phyloP scores from a whole-genome alignment of 2,797 vertebrate species.

The Lepus oiostolus region DNA sequence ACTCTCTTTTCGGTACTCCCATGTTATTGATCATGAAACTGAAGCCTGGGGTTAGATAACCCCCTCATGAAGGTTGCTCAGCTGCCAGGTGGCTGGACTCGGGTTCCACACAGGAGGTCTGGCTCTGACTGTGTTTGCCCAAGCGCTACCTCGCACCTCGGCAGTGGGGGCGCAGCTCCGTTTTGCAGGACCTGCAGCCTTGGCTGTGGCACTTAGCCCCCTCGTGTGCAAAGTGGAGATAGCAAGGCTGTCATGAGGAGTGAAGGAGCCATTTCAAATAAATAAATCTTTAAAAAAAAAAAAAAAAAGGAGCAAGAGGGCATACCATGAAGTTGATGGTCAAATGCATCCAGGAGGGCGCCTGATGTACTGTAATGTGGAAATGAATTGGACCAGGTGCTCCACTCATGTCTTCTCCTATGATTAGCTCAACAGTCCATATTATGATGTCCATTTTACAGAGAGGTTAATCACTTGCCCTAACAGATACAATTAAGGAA shows the following conservation, averaged over 20 bases:
- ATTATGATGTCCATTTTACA: not conserved
- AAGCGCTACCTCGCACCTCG: not conserved
- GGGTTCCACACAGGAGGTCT: not conserved
- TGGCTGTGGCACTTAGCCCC: not conserved
- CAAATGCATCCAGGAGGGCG: not conserved
- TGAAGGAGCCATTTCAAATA: not conserved
- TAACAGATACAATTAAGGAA: not conserved
- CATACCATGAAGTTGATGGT: rapidly evolving
- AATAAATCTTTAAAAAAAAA: not conserved
- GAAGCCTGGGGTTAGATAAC: not conserved
- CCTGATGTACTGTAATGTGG: not conserved
- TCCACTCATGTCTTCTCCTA: not conserved
- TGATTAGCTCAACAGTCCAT: not conserved
- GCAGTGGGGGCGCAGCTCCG: not conserved
- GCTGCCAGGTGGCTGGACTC: not conserved
- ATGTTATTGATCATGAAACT: not conserved
- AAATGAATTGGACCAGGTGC: not conserved
- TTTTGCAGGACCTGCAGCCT: not conserved
- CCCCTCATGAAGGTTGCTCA: not conserved
- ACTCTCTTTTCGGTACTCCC: not conserved
- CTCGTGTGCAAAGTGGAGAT: not conserved
- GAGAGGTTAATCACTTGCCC: not conserved
- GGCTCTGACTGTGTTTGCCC: not conserved
- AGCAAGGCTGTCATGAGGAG: not conserved
- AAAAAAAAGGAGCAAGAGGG: not conserved